These are phyloP conservation scores for Plebejus anna DNA, from an alignment of 2,888 invertebrate species.

Conservation along the genomic window DNA sequence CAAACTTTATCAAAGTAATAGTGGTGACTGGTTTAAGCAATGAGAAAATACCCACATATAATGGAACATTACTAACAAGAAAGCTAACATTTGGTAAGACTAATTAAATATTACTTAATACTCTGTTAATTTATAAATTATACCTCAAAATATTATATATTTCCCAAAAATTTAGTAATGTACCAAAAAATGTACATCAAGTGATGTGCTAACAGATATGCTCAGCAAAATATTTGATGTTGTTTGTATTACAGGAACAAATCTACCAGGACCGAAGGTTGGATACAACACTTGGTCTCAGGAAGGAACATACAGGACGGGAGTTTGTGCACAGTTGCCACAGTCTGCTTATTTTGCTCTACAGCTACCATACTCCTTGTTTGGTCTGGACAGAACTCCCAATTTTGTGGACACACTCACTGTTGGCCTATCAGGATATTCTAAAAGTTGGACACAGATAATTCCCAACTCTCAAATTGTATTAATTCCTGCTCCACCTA, in stretches of 20 bases:
- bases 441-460: conserved; percentile 91
- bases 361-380: conserved; percentile 96
- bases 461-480: conserved; percentile 99
- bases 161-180: no score
- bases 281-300: conserved; percentile 93
- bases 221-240: neutral
- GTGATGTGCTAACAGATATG: no score
- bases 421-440: conserved; percentile 87
- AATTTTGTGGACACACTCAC: conserved; percentile 96
- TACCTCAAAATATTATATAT: neutral
- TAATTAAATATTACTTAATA: neutral
- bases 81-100: conserved; percentile 86
- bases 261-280: conserved; percentile 94
- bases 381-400: conserved; percentile 98
- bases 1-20: conserved; percentile 97
- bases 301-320: conserved; percentile 88
- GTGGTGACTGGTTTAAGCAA: conserved; percentile 92
- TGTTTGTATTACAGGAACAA: conserved; percentile 80
- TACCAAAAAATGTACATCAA: no score
- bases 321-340: conserved; percentile 92
- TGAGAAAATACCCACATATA: conserved; percentile 83
- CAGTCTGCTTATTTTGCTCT: conserved; percentile 95
- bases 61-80: conserved; percentile 87
- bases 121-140: neutral
- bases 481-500: conserved; percentile 92